These are phyloP conservation scores for Pseudolycoriella hygida DNA, from an alignment of 2,888 invertebrate species.

Conservation along the genomic window DNA sequence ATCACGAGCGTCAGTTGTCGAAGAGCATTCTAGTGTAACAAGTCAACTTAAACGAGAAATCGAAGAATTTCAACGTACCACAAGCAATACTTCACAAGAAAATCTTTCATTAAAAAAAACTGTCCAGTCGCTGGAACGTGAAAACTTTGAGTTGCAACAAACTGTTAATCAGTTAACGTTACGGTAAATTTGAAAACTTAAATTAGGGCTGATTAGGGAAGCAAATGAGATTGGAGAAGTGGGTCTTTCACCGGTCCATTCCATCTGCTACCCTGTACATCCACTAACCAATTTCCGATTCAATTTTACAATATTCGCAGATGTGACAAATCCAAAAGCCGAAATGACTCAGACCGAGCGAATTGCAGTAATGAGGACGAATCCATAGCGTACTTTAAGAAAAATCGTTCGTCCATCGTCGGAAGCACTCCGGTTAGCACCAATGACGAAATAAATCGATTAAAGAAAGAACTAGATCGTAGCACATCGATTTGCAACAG, in stretches of 20 bases:
- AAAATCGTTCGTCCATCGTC: conserved; percentile 12
- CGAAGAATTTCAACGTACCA: conserved; percentile 35
- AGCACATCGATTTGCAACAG: conserved; percentile 28
- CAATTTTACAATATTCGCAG: no score
- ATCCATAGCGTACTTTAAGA: not conserved
- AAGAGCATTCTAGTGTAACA: conserved; percentile 43
- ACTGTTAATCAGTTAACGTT: conserved; percentile 19
- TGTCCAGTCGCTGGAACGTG: conserved; percentile 19
- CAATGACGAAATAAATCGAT: conserved; percentile 18
- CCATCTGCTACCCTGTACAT: no score
- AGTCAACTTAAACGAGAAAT: conserved; percentile 41
- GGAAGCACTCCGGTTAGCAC: conserved; percentile 10
- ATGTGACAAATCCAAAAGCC: not conserved
- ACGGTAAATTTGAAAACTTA: not conserved
- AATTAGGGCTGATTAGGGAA: no score
- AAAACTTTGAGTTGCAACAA: conserved; percentile 20
- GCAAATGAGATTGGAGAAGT: no score
- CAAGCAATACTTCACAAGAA: conserved; percentile 20
- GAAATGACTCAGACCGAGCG: not conserved
- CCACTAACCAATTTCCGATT: no score
- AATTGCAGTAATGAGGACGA: no score
- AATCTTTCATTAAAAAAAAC: conserved; percentile 19
- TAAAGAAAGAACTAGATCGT: conserved; percentile 31
- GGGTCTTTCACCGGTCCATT: no score
- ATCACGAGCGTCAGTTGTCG: conserved; percentile 39